phyloP scores from a whole-genome alignment of 2,113 vertebrate genomes.

The Serinus canaria region DNA sequence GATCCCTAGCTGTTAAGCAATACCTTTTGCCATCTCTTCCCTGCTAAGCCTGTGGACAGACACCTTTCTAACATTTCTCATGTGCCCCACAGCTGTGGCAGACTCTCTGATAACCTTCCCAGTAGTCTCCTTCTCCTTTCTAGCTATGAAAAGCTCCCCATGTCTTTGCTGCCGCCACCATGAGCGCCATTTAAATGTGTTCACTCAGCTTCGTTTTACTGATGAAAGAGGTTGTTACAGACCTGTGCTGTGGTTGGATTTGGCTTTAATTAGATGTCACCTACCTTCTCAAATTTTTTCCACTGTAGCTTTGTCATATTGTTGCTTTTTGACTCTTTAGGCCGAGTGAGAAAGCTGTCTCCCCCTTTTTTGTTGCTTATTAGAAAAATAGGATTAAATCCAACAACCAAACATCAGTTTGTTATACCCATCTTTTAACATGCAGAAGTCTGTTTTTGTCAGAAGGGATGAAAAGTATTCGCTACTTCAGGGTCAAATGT shows the following conservation, averaged over 20 bases:
- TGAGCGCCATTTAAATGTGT: not conserved
- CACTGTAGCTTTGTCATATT: not conserved
- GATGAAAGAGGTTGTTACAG: not conserved
- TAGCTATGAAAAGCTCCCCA: fast-evolving
- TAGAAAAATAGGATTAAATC: not conserved
- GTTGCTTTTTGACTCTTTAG: not conserved
- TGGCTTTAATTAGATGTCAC: not conserved
- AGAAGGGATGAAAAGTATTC: not conserved
- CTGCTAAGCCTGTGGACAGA: not conserved
- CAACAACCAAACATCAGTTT: not conserved
- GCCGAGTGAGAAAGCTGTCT: not conserved
- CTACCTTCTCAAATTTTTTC: not conserved
- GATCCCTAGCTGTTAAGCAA: fast-evolving
- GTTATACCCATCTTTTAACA: not conserved
- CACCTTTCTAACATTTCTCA: not conserved
- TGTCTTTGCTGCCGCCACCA: not conserved
- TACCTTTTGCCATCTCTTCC: not conserved
- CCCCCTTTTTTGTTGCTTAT: not conserved
- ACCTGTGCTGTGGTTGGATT: not conserved
- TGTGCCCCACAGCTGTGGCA: not conserved
- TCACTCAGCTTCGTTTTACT: not conserved
- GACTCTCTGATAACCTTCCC: not conserved
- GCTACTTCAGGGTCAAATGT: not conserved
- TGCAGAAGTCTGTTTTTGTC: not conserved
- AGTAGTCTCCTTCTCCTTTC: not conserved